These are phyloP conservation scores for Neopelma chrysocephalum DNA, from an alignment of 2,797 vertebrate species.

Conservation along the genomic window DNA sequence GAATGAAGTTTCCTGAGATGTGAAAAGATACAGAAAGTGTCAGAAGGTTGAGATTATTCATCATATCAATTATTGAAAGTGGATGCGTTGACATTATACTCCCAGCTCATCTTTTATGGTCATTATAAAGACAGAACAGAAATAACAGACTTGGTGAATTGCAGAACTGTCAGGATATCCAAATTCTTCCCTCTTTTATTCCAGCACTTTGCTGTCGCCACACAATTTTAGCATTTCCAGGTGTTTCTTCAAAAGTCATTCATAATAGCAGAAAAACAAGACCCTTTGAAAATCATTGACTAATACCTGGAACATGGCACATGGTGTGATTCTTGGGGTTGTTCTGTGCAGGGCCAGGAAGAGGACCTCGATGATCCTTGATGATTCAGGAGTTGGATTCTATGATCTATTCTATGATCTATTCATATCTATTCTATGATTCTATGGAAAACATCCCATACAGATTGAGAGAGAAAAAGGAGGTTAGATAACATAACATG, in stretches of 20 bases:
- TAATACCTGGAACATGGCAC: background rate
- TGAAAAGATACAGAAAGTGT: conserved; percentile 86
- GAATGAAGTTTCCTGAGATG: conserved; percentile 90
- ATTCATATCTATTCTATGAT: no score
- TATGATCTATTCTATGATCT: no score
- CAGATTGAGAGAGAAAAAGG: background rate
- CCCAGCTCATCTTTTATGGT: conserved; percentile 88
- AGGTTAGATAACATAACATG: background rate
- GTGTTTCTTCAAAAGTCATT: background rate
- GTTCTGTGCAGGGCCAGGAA: background rate
- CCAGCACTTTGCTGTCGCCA: background rate
- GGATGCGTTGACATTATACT: conserved; percentile 91
- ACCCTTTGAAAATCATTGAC: background rate
- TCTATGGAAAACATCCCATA: background rate
- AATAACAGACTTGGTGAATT: conserved; percentile 74
- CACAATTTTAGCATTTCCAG: background rate
- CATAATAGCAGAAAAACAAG: background rate
- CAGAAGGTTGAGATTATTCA: conserved; percentile 92
- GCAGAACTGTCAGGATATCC: conserved; percentile 59
- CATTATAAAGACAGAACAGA: conserved; percentile 76
- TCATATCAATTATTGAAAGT: conserved; percentile 98
- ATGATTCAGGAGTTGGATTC: no score
- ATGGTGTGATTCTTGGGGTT: background rate
- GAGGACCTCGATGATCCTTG: background rate
- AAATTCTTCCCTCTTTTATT: conserved; percentile 35